Evolutionary conservation across 2,113 vertebrate species (phyloP).

Genomic region (Astur gentilis): DNA sequence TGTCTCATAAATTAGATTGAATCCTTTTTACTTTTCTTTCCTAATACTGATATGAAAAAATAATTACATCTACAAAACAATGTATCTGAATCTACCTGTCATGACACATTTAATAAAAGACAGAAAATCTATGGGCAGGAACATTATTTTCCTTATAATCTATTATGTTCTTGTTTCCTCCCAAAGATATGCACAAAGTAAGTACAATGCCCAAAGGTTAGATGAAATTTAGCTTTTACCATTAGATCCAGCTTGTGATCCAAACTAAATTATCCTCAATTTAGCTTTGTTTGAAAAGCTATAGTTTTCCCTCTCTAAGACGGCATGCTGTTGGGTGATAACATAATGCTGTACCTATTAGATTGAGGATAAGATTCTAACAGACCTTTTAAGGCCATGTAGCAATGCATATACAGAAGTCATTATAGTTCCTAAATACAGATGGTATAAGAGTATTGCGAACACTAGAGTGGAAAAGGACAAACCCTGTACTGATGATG

Average conservation of each 20-base stretch:
- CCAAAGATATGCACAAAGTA: not conserved
- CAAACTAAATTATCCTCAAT: not conserved
- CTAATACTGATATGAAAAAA: conserved; percentile 18
- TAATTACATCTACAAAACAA: conserved; percentile 4
- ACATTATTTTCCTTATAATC: not conserved
- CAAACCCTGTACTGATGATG: not conserved
- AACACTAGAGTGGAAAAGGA: not conserved
- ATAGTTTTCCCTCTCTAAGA: not conserved
- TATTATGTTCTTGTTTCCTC: not conserved
- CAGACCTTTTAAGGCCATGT: not conserved
- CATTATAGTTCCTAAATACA: not conserved
- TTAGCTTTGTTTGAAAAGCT: not conserved
- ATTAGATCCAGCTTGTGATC: not conserved
- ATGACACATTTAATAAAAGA: not conserved
- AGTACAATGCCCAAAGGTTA: not conserved
- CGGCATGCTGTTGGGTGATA: not conserved
- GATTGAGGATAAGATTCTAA: not conserved
- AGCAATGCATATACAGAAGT: not conserved
- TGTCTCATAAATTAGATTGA: conserved; percentile 16
- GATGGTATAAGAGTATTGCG: not conserved
- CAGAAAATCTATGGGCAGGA: not conserved
- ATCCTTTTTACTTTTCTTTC: conserved; percentile 26
- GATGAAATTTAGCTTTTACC: not conserved
- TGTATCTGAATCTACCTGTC: not conserved
- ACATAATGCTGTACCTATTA: not conserved